phyloP scores from a whole-genome alignment of 2,888 invertebrate species.

The Synergus laeviventris region DNA sequence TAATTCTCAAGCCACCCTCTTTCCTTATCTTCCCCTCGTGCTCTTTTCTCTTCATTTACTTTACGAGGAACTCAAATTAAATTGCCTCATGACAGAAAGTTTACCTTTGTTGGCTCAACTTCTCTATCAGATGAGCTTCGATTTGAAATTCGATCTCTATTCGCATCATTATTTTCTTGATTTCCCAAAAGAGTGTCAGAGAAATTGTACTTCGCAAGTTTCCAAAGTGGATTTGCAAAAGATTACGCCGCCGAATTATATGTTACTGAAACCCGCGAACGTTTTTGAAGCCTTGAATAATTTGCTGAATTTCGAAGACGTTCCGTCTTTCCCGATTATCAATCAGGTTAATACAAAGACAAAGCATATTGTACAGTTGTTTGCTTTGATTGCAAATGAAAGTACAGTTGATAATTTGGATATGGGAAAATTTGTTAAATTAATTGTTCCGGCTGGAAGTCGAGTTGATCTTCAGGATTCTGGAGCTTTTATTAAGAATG shows the following conservation, averaged over 20 bases:
- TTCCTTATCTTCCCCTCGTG: conserved; percentile 85
- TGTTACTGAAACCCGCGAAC: conserved; percentile 82
- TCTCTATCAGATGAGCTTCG: conserved; percentile 86
- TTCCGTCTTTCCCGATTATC: conserved; percentile 84
- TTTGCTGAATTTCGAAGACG: conserved; percentile 79
- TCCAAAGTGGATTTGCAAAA: conserved; percentile 79
- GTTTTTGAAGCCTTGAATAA: conserved; percentile 85
- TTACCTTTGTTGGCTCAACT: conserved; percentile 83
- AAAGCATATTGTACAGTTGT: conserved; percentile 85
- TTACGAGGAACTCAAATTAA: conserved; percentile 93
- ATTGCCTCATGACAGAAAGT: conserved; percentile 83
- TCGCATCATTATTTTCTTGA: conserved; percentile 91
- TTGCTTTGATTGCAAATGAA: conserved; percentile 68
- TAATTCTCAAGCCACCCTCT: conserved; percentile 83
- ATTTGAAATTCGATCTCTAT: conserved; percentile 85
- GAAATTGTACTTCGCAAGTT: conserved; percentile 77
- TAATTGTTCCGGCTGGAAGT: conserved; percentile 72
- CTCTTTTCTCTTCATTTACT: conserved; percentile 90
- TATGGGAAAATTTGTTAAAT: conserved; percentile 66
- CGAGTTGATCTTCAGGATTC: conserved; percentile 68
- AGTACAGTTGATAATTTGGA: conserved; percentile 57
- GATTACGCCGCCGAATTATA: conserved; percentile 80
- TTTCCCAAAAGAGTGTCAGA: conserved; percentile 82
- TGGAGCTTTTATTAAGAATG: conserved; percentile 63
- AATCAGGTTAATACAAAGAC: conserved; percentile 85